These are phyloP conservation scores for Calosoma granatense DNA, from an alignment of 1,140 invertebrate species.

Conservation along the genomic window DNA sequence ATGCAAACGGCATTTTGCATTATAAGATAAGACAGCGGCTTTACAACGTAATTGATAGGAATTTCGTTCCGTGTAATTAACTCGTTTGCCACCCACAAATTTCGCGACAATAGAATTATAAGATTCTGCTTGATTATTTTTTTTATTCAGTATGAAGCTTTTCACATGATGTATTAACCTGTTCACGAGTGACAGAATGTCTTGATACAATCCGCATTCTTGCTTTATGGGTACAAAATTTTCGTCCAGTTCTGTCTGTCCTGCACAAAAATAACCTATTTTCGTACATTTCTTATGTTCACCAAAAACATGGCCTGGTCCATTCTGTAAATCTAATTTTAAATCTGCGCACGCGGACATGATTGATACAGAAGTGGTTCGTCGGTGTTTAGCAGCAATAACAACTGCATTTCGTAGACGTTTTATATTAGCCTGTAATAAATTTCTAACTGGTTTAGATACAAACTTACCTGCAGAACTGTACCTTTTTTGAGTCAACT, in stretches of 20 bases:
- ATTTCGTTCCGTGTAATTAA: conserved; percentile 23
- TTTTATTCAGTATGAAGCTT: conserved; percentile 29
- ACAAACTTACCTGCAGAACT: background rate
- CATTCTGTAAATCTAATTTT: conserved; percentile 24
- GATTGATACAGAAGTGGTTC: conserved; percentile 8
- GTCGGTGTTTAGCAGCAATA: conserved; percentile 15
- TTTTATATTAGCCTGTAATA: conserved; percentile 15
- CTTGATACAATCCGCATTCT: conserved; percentile 14
- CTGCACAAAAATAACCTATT: conserved; percentile 22
- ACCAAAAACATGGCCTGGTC: conserved; percentile 30
- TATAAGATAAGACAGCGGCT: conserved; percentile 25
- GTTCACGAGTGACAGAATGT: conserved; percentile 12
- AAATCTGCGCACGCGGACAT: conserved; percentile 18
- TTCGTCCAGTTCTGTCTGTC: conserved; percentile 15
- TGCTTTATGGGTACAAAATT: conserved; percentile 22
- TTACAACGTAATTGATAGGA: conserved; percentile 26
- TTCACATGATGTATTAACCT: conserved; percentile 15
- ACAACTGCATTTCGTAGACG: conserved; percentile 17
- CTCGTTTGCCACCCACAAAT: conserved; percentile 30
- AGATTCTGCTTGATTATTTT: conserved; percentile 34
- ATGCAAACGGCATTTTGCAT: conserved; percentile 15
- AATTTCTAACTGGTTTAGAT: conserved; percentile 11
- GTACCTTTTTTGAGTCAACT: conserved; percentile 10
- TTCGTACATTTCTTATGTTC: conserved; percentile 27
- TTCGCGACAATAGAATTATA: conserved; percentile 31